Conservation (phyloP, 1,140 invertebrate species). For the Drosophila arawakana region DNA sequence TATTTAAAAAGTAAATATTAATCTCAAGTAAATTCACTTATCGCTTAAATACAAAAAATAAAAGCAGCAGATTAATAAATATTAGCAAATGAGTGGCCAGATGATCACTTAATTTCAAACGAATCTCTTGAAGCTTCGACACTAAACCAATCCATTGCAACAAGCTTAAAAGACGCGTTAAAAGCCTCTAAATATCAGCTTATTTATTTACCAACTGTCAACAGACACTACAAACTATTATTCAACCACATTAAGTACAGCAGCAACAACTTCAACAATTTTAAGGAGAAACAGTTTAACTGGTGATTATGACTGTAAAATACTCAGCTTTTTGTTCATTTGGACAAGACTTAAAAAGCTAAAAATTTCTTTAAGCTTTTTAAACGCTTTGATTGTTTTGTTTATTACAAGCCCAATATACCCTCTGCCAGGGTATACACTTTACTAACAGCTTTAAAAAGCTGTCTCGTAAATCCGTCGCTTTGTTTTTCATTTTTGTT, state of each 20-base stretch:
- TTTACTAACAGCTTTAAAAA: constrained; percentile 30
- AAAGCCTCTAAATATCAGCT: constrained; percentile 58
- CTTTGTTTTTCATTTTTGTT: constrained; percentile 35
- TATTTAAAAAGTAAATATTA: no score
- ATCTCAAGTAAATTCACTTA: neutral
- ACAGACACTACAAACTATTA: constrained; percentile 72
- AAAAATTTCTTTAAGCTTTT: no score
- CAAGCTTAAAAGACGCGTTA: neutral
- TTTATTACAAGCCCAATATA: neutral
- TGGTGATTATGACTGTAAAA: no score
- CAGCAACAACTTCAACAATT: neutral
- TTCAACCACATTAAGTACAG: constrained; percentile 59
- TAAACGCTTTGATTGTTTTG: no score
- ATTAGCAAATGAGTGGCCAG: neutral
- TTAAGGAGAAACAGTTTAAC: no score
- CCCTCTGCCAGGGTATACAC: no score
- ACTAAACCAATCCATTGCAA: neutral
- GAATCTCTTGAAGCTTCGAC: neutral
- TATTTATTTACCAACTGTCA: constrained; percentile 77
- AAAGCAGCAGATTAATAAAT: no score
- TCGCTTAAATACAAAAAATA: no score
- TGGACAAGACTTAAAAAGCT: no score
- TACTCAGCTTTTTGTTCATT: no score
- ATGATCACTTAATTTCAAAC: neutral
- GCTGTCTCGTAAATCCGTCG: constrained; percentile 55